Percentiles rank a stretch among this genome's conserved stretches.
phyloP scores from a whole-genome alignment of 92 coral and sea anemone genomes.

The Porites evermanni region DNA sequence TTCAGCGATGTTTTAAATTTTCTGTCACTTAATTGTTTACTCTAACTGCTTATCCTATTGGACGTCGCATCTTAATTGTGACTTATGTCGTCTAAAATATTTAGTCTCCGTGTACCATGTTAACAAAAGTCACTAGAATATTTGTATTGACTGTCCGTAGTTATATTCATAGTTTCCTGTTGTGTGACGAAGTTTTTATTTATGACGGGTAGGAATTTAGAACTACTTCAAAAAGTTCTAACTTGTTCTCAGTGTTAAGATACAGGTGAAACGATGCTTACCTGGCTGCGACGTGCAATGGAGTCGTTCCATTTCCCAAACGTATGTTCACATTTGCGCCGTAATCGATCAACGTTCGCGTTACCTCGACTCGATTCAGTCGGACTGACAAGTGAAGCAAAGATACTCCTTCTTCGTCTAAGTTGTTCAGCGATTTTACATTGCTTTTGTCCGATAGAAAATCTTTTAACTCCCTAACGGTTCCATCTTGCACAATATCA shows the following conservation, averaged over 20 bases:
- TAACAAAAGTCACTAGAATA: too few species aligned
- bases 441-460: conserved; percentile 18
- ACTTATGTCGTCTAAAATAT: too few species aligned
- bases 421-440: conserved; percentile 34
- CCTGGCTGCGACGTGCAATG: conserved; percentile 87
- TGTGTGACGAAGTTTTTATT: too few species aligned
- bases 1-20: too few species aligned
- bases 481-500: conserved; percentile 40
- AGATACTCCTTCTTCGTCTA: conserved; percentile 72
- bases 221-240: background rate
- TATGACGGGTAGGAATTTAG: background rate
- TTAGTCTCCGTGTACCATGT: too few species aligned
- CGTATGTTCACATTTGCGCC: conserved; percentile 67
- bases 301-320: conserved; percentile 60
- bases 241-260: background rate
- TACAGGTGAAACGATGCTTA: background rate
- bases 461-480: conserved; percentile 16
- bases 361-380: conserved; percentile 61
- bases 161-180: too few species aligned
- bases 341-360: conserved; percentile 58
- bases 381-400: conserved; percentile 74
- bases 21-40: too few species aligned
- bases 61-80: too few species aligned
- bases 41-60: too few species aligned
- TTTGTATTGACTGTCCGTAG: too few species aligned